Evolutionary conservation across 1,140 invertebrate genomes (phyloP).

Genomic region (Drosophila mayri): DNA sequence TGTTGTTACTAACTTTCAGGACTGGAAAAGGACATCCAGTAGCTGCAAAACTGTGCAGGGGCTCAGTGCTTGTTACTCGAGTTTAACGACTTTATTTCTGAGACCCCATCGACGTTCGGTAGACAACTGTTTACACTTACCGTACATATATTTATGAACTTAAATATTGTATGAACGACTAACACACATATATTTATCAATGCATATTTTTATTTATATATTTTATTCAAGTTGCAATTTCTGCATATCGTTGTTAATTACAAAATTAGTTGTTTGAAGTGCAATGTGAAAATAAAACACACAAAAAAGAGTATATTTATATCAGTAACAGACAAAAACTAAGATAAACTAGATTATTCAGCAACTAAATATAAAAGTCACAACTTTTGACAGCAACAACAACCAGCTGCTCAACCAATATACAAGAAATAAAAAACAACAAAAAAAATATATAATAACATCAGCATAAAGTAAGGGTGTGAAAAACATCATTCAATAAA

Average conservation of each 20-base stretch:
- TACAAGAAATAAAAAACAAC: slow-evolving; percentile 66
- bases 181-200: slow-evolving; percentile 54
- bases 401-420: slow-evolving; percentile 55
- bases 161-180: slow-evolving; percentile 19
- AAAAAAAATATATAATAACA: slow-evolving; percentile 38
- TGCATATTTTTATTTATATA: slow-evolving; percentile 53
- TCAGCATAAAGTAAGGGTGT: slow-evolving; percentile 35
- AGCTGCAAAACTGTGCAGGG: slow-evolving; percentile 39
- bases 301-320: slow-evolving; percentile 30
- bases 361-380: slow-evolving; percentile 20
- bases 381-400: slow-evolving; percentile 27
- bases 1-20: slow-evolving; percentile 21
- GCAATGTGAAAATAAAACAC: slow-evolving; percentile 47
- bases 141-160: slow-evolving; percentile 39
- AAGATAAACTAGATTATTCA: slow-evolving; percentile 45
- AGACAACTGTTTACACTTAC: background rate
- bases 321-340: slow-evolving; percentile 21
- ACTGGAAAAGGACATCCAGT: slow-evolving; percentile 30
- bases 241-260: slow-evolving; percentile 77
- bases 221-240: slow-evolving; percentile 72
- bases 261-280: slow-evolving; percentile 42
- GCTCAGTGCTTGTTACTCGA: slow-evolving; percentile 30
- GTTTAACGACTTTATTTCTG: slow-evolving; percentile 3
- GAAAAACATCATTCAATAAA: slow-evolving; percentile 74
- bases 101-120: background rate